Evolutionary conservation across 1,140 invertebrate species (phyloP), one percentile per base, ranked within the genome.

Genomic region (Ladona fulva): DNA sequence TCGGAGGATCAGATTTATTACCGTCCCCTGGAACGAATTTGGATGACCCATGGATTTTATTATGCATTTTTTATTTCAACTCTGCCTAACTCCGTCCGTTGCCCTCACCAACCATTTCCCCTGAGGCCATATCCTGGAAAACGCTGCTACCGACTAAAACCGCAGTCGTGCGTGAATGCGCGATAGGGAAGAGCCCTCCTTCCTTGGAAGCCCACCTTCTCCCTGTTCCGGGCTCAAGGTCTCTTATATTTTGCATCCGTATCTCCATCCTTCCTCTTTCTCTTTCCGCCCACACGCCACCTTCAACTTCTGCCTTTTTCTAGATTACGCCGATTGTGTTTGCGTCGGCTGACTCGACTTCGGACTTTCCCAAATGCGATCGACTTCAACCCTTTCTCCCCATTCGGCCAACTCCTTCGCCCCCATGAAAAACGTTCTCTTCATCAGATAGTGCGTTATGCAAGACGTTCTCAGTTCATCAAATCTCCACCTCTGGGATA

Each of bases 51-150:
- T 66, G 52, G 52, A 66, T 66, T 66, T 66, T 66, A 19, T 19
- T 66, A 66, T 66, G n/a, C 52, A 66, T 16, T 66, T 66, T 66
- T 66, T 66, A 66, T 66, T 66, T 66, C 52, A 66, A 66, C 52
- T 19, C 44, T 52, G 10, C 44, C 44, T 52, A 10, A 11, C 19
- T 66, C 52, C 52, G 14, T 66, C 52, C 52, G 14, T 66, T 19
- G 14, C 52, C 52, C 52, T 66, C 52, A 5, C 3, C 52, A 22
- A 66, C 52, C 52, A 66, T 19, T 52, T 19, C 44, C 44, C 44
- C 44, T 11, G 44, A 52, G 44, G 44, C 19, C 44, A 52, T 52
- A 52, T 52, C 44, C 44, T 52, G 44, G 44, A 52, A 52, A 52
- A 19, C 44, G 44, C 44, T 19, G 19, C 44, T 52, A 52, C 3